Percentiles rank a stretch among this genome's conserved stretches.
phyloP scores from a whole-genome alignment of 2,797 vertebrate species.

The Anas bahamensis region DNA sequence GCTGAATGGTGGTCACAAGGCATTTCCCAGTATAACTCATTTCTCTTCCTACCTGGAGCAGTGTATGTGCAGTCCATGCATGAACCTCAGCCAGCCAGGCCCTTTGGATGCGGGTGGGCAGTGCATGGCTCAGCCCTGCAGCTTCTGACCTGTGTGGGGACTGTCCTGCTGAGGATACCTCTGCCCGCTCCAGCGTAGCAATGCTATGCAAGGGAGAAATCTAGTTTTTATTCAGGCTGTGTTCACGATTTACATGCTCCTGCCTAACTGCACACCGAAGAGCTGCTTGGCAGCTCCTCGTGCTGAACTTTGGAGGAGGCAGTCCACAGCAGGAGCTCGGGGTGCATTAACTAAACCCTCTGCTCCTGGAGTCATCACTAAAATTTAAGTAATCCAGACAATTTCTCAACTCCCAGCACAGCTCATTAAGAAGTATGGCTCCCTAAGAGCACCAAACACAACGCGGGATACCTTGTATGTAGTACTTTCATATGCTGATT shows the following conservation, averaged over 20 bases:
- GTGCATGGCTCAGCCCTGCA: neutral
- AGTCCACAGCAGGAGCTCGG: neutral
- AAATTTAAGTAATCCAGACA: neutral
- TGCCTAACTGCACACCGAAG: accelerated
- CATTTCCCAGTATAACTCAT: neutral
- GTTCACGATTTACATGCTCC: neutral
- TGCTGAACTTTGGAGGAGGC: neutral
- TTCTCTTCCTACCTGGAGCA: neutral
- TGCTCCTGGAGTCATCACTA: neutral
- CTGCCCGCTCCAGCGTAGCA: accelerated
- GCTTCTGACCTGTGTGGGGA: neutral
- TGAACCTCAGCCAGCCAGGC: too few species aligned
- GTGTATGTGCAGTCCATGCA: neutral
- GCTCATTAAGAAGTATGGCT: neutral
- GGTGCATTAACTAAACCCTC: neutral
- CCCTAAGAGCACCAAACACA: neutral
- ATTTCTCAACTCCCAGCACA: neutral
- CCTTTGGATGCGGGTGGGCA: neutral
- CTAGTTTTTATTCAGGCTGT: neutral
- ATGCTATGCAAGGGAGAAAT: neutral
- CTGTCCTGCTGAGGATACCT: neutral
- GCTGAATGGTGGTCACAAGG: neutral
- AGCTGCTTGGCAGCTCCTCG: neutral
- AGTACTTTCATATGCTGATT: neutral
- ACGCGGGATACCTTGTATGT: neutral